Base-by-base conservation (phyloP, 2,888 invertebrate species). In the Temnothorax rugatulus region DNA sequence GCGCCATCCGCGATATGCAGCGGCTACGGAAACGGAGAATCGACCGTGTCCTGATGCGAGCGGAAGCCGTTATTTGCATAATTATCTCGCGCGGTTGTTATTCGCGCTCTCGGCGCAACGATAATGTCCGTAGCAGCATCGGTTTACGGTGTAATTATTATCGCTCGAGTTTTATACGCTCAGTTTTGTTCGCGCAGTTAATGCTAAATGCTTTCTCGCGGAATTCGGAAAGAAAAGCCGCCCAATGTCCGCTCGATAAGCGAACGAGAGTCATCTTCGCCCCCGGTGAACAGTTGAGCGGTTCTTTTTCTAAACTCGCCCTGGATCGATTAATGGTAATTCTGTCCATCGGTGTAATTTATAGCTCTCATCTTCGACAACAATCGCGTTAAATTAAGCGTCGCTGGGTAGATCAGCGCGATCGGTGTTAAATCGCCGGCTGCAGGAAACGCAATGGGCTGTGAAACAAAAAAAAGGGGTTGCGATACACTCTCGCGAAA, bases 341-440 rank as follows among this genome's bases (percentile, higher is more conserved):
- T 44, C 52, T n/a, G 66, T 25, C 13, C 3, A 79, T 69, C 77
- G 57, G 5, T 21, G 69, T 34, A 57, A 85, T 84, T 87, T 82
- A 76, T 75, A n/a, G 38, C 82, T 68, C 57, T 68, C 79, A 85
- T 81, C 77, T 63, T 52, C 54, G 71, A 38, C 77, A 76, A 77
- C 84, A 86, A 86, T 88, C 79, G 83, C 57, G 74, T 84, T 84
- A 77, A 84, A 86, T 88, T 84, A 86, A 86, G 83, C 84, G 77
- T 82, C 79, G 64, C 63, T 54, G 47, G 76, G 41, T 63, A 50
- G 79, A 73, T 71, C 57, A 77, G 69, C 41, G 57, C 44, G 84
- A 82, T 82, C 76, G 84, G 69, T 68, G 57, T 75, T 73, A 71
- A 85, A 87, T 85, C 83, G 83, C n/a, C 52, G 71, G 63, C 29